Conservation (phyloP, 2,888 invertebrate species). For the Trachelus tabidus region DNA sequence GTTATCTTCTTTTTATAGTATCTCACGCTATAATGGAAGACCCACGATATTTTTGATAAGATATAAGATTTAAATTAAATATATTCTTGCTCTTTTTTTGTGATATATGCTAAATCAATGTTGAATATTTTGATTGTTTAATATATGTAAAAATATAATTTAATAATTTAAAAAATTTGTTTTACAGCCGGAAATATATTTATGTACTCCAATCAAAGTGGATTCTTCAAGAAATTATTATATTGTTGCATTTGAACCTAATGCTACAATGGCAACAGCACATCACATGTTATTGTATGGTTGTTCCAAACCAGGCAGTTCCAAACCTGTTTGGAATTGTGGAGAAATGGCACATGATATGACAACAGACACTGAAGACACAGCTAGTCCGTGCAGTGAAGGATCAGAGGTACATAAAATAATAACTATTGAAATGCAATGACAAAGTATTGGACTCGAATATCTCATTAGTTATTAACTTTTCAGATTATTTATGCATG, state of each 20-base stretch:
- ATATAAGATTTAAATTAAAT: neutral
- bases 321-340: slow-evolving; percentile 86
- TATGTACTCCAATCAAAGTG: slow-evolving; percentile 91
- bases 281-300: slow-evolving; percentile 96
- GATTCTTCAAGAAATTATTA: slow-evolving; percentile 81
- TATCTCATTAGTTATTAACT: neutral
- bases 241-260: slow-evolving; percentile 92
- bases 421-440: slow-evolving; percentile 1
- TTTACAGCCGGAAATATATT: slow-evolving; percentile 87
- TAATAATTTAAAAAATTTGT: neutral
- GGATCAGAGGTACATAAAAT: slow-evolving; percentile 73
- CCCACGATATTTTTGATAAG: neutral
- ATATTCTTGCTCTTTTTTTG: neutral
- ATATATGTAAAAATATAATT: neutral
- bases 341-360: slow-evolving; percentile 85
- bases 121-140: neutral
- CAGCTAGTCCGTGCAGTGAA: slow-evolving; percentile 80
- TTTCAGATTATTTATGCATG: slow-evolving; percentile 90
- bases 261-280: slow-evolving; percentile 89
- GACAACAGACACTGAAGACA: slow-evolving; percentile 64
- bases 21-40: neutral
- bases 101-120: neutral
- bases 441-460: slow-evolving; percentile 66
- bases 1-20: neutral
- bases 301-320: slow-evolving; percentile 82